Evolutionary conservation across 2,888 invertebrate genomes (phyloP).

Genomic region (Charanyca ferruginea): DNA sequence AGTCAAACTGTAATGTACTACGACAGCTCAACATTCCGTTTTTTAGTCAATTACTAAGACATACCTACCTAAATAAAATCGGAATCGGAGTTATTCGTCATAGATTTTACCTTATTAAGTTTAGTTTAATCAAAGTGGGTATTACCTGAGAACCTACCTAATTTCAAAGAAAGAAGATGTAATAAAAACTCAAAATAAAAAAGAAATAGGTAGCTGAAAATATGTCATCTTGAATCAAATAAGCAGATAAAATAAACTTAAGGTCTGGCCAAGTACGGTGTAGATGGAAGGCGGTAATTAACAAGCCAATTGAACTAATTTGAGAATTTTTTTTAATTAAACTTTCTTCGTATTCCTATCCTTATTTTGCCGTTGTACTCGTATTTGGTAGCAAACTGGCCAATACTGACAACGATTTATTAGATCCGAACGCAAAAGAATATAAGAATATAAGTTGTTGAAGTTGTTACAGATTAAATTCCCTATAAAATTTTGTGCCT

Average conservation of each 20-base stretch:
- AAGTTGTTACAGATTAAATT: too few relatives aligned
- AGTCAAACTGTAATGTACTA: background rate
- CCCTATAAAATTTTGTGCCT: too few relatives aligned
- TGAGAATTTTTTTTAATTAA: too few relatives aligned
- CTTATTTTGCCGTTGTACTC: conserved; percentile 5
- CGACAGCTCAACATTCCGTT: conserved; percentile 4
- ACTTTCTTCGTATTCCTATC: conserved; percentile 46
- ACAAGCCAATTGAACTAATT: conserved; percentile 49
- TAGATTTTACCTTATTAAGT: conserved; percentile 21
- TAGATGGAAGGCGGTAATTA: conserved; percentile 34
- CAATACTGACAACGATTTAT: conserved; percentile 2
- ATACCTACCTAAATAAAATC: background rate
- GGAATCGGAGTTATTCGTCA: conserved; percentile 7
- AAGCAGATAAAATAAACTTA: conserved; percentile 10
- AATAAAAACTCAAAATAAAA: conserved; percentile 28
- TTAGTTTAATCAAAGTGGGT: background rate
- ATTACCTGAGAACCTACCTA: background rate
- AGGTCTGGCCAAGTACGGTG: conserved; percentile 40
- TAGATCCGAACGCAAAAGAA: conserved; percentile 9
- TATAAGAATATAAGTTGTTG: too few relatives aligned
- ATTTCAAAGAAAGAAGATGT: conserved; percentile 23
- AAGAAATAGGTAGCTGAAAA: conserved; percentile 27
- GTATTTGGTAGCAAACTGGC: background rate
- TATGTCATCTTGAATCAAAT: conserved; percentile 6
- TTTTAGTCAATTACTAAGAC: conserved; percentile 1